Conservation (phyloP, 2,797 vertebrate genomes). For the Muscicapa striata region DNA sequence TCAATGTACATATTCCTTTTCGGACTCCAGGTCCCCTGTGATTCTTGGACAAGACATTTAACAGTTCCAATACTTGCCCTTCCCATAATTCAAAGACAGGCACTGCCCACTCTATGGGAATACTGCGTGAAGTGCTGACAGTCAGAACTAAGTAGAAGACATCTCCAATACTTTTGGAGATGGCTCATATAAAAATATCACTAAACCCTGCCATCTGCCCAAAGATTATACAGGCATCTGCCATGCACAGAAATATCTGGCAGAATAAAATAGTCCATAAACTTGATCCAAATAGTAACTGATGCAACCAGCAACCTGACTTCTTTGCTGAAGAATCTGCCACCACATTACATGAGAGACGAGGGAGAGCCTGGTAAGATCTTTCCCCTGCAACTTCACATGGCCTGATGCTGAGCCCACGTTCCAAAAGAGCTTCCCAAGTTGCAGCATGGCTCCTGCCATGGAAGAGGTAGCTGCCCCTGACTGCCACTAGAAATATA, state of each 20-base stretch:
- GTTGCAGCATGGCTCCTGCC: background rate
- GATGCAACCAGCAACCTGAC: background rate
- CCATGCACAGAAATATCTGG: background rate
- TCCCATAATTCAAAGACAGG: background rate
- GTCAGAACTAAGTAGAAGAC: background rate
- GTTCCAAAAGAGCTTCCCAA: background rate
- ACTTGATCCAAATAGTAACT: background rate
- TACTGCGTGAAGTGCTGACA: background rate
- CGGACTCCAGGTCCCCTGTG: background rate
- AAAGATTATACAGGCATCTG: background rate
- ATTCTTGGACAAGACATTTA: background rate
- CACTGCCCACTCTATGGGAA: background rate
- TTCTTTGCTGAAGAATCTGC: background rate
- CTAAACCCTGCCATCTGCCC: background rate
- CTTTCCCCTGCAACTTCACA: background rate
- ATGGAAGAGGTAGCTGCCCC: background rate
- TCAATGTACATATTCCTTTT: background rate
- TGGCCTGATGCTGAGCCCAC: background rate
- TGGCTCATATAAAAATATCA: background rate
- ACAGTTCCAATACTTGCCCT: background rate
- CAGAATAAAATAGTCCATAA: background rate
- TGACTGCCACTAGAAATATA: background rate
- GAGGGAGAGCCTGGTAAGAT: background rate
- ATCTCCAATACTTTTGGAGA: background rate
- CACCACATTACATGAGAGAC: background rate